phyloP scores from a whole-genome alignment of 2,113 vertebrate genomes.

The Nyctibius bracteatus region DNA sequence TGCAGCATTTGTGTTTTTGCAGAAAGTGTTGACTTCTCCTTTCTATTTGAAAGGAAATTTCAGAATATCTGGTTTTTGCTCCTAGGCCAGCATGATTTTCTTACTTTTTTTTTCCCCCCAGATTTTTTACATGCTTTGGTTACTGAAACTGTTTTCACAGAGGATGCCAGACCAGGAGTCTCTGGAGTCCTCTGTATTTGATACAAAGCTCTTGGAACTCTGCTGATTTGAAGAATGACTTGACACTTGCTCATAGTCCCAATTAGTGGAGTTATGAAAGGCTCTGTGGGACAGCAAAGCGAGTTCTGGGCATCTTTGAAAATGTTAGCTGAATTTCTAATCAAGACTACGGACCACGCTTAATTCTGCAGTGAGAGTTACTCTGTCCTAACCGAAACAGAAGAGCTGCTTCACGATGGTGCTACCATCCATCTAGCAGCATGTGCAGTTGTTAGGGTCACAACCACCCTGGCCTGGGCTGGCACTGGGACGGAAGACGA shows the following conservation, averaged over 20 bases:
- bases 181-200: background rate
- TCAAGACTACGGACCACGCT: rapidly evolving
- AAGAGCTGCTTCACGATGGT: background rate
- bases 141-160: background rate
- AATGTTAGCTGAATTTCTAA: background rate
- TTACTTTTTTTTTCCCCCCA: background rate
- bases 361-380: background rate
- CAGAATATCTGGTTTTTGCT: background rate
- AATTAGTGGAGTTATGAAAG: background rate
- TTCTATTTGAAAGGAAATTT: background rate
- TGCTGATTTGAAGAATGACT: background rate
- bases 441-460: background rate
- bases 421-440: too few species aligned
- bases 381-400: background rate
- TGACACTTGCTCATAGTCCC: rapidly evolving
- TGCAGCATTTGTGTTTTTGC: background rate
- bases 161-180: background rate
- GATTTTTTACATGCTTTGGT: background rate
- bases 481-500: background rate
- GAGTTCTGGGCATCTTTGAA: background rate
- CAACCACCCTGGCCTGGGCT: background rate
- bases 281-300: background rate
- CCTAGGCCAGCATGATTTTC: background rate
- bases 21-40: background rate
- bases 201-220: background rate